Base-by-base conservation (phyloP, 2,888 invertebrate species). In the Mayetiola destructor region DNA sequence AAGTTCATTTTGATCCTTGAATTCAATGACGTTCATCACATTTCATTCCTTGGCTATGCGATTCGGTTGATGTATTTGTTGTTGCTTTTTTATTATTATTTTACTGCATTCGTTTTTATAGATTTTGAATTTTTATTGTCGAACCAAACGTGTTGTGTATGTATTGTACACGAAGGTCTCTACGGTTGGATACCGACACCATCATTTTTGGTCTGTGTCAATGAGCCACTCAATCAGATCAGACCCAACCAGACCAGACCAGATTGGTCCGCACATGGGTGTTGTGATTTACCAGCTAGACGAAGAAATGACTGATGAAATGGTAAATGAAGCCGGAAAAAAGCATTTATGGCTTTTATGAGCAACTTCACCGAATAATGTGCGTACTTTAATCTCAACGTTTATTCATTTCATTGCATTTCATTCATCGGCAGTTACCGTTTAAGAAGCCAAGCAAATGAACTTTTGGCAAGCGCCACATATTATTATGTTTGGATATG, bases 51-150 rank as follows among this genome's bases (percentile, higher is more conserved):
- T 48, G 48, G 27, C 27, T 48, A 27, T 27, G 27, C 27, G 48
- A 23, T 48, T 48, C 27, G 27, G 48, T 37, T n/a, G n/a, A n/a
- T n/a, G n/a, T n/a, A n/a, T n/a, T n/a, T n/a, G n/a, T n/a, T n/a
- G 5, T 5, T 6, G n/a, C 14, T 48, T 23, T 48, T 48, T 48
- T 48, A 48, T 48, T 27, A 48, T 48, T 37, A 37, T 37, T 37
- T 48, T 48, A 48, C 48, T 27, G 27, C 48, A 48, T 48, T 48
- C 27, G 23, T 48, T 27, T 48, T 48, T 48, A 48, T 48, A 16
- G 48, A 48, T 48, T 48, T 48, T 48, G 48, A 48, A 48, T 48
- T 48, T 48, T 48, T 48, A 48, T 48, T 48, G 48, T 48, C 48
- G 48, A 48, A 9, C 48, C n/a, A 48, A 48, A 27, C 27, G 27